Evolutionary conservation across 2,888 invertebrate species (phyloP), one percentile per base, ranked within the genome.

Genomic region (Metalampra italica): DNA sequence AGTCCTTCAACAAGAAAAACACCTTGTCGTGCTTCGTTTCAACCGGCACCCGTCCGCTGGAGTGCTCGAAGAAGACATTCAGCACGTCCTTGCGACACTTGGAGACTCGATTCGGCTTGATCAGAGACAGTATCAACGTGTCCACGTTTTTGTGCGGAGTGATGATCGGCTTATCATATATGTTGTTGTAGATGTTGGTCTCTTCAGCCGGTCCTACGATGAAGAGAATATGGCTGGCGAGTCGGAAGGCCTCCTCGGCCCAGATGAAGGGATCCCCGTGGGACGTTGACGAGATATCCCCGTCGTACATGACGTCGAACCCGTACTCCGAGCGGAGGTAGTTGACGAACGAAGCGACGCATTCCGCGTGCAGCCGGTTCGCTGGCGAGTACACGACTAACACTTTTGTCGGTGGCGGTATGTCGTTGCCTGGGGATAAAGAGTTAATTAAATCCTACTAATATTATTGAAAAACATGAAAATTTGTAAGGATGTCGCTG

Each of bases 141-240:
- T 88, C 88, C 0, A 88, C 73, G 32, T 86, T 68, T 51, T 71
- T 78, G 29, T 80, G 75, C 0, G 78, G 13, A 29, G 34, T 47
- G 70, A 78, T 72, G 1, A 87, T 84, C 0, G 86, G 83, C 62
- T 83, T 81, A 49, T 86, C 87, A 50, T 86, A 87, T 4, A 86
- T 85, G 45, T 78, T 83, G 53, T 73, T 80, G 64, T 74, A 76
- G 0, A 61, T 49, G 36, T 79, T 82, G 0, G 68, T 64, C 34
- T 78, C 71, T 13, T 83, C 82, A 0, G 77, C 62, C 0, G 89
- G 87, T 0, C 88, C 84, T 0, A 84, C 83, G 0, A 87, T 60
- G 63, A 84, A 87, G 29, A 88, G 60, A 0, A 87, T 56, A 36
- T 88, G 83, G 0, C 83, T 75, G 1, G 82, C 69, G 0, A 75